Evolutionary conservation across 2,797 vertebrate genomes (phyloP).

Genomic region (Phalloptychus januarius): DNA sequence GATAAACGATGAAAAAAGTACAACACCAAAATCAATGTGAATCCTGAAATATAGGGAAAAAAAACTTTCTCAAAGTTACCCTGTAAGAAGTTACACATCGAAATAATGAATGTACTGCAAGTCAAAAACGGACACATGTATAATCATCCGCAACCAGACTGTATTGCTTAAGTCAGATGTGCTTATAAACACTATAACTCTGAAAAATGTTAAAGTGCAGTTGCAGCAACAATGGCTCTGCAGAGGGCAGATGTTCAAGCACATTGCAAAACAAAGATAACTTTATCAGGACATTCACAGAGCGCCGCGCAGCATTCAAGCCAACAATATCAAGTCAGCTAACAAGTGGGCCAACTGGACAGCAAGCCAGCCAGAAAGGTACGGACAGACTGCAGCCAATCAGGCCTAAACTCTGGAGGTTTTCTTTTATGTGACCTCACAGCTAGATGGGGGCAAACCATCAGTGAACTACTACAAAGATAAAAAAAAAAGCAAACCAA

Average conservation of each 20-base stretch:
- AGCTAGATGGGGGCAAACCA: slow-evolving; percentile 22
- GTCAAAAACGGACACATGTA: slow-evolving; percentile 5
- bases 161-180: slow-evolving; percentile 18
- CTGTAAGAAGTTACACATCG: slow-evolving; percentile 15
- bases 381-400: slow-evolving; percentile 53
- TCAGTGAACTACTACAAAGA: slow-evolving; percentile 29
- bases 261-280: slow-evolving; percentile 66
- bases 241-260: slow-evolving; percentile 65
- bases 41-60: not conserved
- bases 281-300: slow-evolving; percentile 72
- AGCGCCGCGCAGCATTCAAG: slow-evolving; percentile 46
- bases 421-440: slow-evolving; percentile 40
- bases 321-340: slow-evolving; percentile 70
- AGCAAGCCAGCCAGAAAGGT: slow-evolving; percentile 54
- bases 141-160: slow-evolving; percentile 16
- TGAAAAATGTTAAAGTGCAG: slow-evolving; percentile 42
- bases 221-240: slow-evolving; percentile 44
- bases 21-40: not conserved
- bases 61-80: not conserved
- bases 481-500: slow-evolving; percentile 23
- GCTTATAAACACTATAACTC: slow-evolving; percentile 46
- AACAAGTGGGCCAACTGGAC: slow-evolving; percentile 68
- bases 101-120: slow-evolving; percentile 15
- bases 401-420: slow-evolving; percentile 40
- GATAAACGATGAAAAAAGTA: not conserved